phyloP scores from a whole-genome alignment of 2,888 invertebrate species.

The Lottia scabra region DNA sequence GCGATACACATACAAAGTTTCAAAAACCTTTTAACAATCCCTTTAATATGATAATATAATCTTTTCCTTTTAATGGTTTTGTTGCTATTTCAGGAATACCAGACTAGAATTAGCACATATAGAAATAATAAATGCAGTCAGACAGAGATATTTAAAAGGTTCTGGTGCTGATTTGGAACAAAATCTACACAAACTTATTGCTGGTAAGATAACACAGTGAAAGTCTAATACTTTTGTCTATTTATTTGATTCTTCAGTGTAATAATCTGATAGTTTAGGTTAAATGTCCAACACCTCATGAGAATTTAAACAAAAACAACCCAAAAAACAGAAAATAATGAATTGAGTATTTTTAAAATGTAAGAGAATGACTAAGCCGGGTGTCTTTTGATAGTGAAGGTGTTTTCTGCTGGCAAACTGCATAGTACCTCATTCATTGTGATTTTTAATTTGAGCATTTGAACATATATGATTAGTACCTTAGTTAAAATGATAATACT shows the following conservation, averaged over 20 bases:
- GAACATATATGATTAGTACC: no score
- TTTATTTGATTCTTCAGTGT: no score
- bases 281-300: no score
- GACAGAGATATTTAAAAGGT: constrained; percentile 54
- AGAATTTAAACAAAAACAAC: no score
- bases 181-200: constrained; percentile 49
- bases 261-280: no score
- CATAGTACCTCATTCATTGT: no score
- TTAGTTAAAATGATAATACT: not conserved
- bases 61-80: not conserved
- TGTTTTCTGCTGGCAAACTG: no score
- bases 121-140: constrained; percentile 50
- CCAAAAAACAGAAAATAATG: not conserved
- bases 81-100: constrained; percentile 32
- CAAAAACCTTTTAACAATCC: no score
- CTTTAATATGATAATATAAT: no score
- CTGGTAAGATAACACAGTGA: constrained; percentile 39
- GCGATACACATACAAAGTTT: no score
- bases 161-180: constrained; percentile 40
- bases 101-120: constrained; percentile 49
- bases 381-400: no score
- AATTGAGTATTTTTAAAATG: not conserved
- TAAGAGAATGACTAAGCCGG: no score
- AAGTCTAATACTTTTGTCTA: not conserved
- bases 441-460: not conserved